A percentile compares a stretch with the other conserved stretches of the same genome.
Evolutionary conservation across 2,888 invertebrate species (phyloP).

Genomic region (Agrilus biguttatus): DNA sequence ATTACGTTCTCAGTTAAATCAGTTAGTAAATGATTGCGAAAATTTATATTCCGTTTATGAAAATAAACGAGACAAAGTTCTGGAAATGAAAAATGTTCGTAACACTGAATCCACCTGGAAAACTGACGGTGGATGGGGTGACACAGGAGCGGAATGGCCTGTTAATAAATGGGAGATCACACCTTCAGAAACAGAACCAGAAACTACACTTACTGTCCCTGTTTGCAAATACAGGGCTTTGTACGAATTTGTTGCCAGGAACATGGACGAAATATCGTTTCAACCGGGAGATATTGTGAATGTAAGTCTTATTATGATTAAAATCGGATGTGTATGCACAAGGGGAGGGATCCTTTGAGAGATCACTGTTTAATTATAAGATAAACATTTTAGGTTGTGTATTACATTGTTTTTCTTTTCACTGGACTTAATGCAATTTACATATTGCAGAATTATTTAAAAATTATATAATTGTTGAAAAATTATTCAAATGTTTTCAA

Average conservation of each 20-base stretch:
- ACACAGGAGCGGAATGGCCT: slow-evolving; percentile 32
- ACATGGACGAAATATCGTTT: slow-evolving; percentile 83
- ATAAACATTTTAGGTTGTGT: neutral
- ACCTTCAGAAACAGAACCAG: slow-evolving; percentile 17
- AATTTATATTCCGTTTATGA: slow-evolving; percentile 53
- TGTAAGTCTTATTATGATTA: slow-evolving; percentile 34
- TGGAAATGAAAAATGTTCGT: slow-evolving; percentile 30
- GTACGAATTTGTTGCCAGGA: slow-evolving; percentile 87
- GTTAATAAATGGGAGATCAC: slow-evolving; percentile 28
- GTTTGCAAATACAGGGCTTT: slow-evolving; percentile 71
- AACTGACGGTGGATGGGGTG: slow-evolving; percentile 45
- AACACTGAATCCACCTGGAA: slow-evolving; percentile 40
- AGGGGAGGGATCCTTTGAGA: no score
- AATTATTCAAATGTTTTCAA: no score
- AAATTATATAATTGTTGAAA: no score
- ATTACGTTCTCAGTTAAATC: slow-evolving; percentile 49
- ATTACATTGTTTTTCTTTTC: slow-evolving; percentile 3
- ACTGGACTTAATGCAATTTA: no score
- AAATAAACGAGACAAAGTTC: slow-evolving; percentile 40
- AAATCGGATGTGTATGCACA: no score
- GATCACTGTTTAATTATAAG: neutral
- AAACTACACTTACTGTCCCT: slow-evolving; percentile 31
- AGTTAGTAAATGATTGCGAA: slow-evolving; percentile 54
- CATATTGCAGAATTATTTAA: no score
- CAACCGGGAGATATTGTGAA: slow-evolving; percentile 86